Conservation (phyloP, 2,888 invertebrate species). For the Melieria picta region DNA sequence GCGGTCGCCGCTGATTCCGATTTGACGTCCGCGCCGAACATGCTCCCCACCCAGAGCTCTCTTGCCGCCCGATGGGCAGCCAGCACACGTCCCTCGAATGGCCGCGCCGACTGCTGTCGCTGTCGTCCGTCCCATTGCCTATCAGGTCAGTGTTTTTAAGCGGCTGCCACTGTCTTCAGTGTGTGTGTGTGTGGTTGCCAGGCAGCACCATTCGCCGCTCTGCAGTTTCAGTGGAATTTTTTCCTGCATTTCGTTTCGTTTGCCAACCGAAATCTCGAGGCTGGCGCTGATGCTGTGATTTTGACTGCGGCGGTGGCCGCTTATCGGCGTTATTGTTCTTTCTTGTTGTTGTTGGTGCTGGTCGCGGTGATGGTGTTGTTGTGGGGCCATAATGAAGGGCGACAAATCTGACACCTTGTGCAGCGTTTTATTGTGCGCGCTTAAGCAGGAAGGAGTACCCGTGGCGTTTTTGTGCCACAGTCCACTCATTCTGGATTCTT, state of each 20-base stretch:
- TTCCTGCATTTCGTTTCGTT: background rate
- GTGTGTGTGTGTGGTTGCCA: background rate
- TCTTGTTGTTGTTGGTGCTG: slow-evolving; percentile 19
- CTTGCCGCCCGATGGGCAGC: too few species aligned
- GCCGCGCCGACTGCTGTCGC: too few species aligned
- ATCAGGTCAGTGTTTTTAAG: too few species aligned
- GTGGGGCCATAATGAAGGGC: slow-evolving; percentile 62
- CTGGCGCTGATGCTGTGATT: background rate
- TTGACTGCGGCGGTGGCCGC: slow-evolving; percentile 1
- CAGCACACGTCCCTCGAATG: too few species aligned
- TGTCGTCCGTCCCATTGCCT: too few species aligned
- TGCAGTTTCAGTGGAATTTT: too few species aligned
- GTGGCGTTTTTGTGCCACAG: slow-evolving; percentile 34
- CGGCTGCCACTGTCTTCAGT: background rate
- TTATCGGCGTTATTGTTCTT: slow-evolving; percentile 21
- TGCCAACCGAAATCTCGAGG: background rate
- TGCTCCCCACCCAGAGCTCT: too few species aligned
- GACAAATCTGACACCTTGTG: slow-evolving; percentile 66
- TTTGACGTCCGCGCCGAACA: too few species aligned
- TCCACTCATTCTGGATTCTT: slow-evolving; percentile 7
- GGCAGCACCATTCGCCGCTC: background rate
- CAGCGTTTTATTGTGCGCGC: slow-evolving; percentile 60
- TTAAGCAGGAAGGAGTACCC: slow-evolving; percentile 34
- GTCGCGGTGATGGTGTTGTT: slow-evolving; percentile 3
- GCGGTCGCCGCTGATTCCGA: background rate